Percentiles rank a stretch among this genome's conserved stretches.
These are phyloP conservation scores for Drosophila helvetica DNA, from an alignment of 2,888 invertebrate species.

Conservation along the genomic window DNA sequence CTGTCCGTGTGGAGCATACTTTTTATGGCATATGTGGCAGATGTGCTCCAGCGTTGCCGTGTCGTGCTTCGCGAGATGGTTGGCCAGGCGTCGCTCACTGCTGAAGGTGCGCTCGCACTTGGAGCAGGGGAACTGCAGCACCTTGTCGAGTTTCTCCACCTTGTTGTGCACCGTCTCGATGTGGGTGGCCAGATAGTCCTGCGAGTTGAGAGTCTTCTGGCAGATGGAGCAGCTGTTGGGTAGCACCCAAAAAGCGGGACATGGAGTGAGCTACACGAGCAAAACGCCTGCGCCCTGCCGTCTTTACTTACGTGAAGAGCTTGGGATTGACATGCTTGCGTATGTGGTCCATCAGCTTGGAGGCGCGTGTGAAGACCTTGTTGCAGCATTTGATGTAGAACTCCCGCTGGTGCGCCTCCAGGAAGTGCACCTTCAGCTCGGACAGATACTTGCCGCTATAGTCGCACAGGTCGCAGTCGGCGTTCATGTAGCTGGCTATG, in stretches of 20 bases:
- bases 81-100: conserved; percentile 62
- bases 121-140: conserved; percentile 62
- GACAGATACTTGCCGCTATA: conserved; percentile 66
- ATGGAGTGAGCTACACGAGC: background rate
- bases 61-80: conserved; percentile 66
- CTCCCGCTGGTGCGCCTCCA: conserved; percentile 71
- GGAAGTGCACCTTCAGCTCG: conserved; percentile 73
- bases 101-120: conserved; percentile 71
- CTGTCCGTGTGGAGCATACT: conserved; percentile 29
- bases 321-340: conserved; percentile 79
- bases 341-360: conserved; percentile 75
- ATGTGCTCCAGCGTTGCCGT: conserved; percentile 68
- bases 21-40: conserved; percentile 66
- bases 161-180: conserved; percentile 73
- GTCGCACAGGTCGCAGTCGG: conserved; percentile 78
- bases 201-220: conserved; percentile 69
- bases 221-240: conserved; percentile 59
- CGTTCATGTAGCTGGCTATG: conserved; percentile 72
- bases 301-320: conserved; percentile 69
- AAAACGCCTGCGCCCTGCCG: no score
- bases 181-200: conserved; percentile 69
- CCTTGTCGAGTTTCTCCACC: conserved; percentile 60
- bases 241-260: background rate
- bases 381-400: conserved; percentile 79
- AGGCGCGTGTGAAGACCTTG: conserved; percentile 68